A percentile compares a stretch with the other conserved stretches of the same genome.
phyloP scores from a whole-genome alignment of 2,797 vertebrate genomes.

The Numenius phaeopus region DNA sequence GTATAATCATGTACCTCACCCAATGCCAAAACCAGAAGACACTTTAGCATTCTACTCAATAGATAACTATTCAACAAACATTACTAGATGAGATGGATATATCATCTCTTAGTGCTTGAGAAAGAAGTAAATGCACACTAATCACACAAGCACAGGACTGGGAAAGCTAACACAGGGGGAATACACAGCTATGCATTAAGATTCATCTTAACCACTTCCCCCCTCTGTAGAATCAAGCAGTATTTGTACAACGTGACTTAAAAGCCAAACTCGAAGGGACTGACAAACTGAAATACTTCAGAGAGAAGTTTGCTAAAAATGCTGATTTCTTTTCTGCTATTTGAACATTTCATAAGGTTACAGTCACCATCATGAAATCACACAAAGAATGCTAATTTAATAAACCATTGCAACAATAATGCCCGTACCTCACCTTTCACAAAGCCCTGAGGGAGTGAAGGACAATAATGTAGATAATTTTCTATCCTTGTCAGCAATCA shows the following conservation, averaged over 20 bases:
- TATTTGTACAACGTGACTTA: background rate
- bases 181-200: background rate
- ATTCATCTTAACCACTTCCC: background rate
- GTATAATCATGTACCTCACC: background rate
- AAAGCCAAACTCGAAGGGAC: background rate
- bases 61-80: background rate
- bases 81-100: background rate
- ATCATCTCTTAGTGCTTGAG: background rate
- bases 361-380: background rate
- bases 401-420: background rate
- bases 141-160: background rate
- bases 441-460: background rate
- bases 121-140: background rate
- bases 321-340: background rate
- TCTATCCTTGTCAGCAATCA: background rate
- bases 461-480: background rate
- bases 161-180: background rate
- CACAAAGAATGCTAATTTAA: background rate
- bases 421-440: background rate
- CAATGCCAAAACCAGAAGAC: accelerated
- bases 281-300: background rate
- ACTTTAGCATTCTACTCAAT: background rate
- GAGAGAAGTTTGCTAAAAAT: background rate
- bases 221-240: background rate
- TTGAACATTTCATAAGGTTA: background rate